Evolutionary conservation across 2,797 vertebrate species (phyloP).

Genomic region (Myotis daubentonii): DNA sequence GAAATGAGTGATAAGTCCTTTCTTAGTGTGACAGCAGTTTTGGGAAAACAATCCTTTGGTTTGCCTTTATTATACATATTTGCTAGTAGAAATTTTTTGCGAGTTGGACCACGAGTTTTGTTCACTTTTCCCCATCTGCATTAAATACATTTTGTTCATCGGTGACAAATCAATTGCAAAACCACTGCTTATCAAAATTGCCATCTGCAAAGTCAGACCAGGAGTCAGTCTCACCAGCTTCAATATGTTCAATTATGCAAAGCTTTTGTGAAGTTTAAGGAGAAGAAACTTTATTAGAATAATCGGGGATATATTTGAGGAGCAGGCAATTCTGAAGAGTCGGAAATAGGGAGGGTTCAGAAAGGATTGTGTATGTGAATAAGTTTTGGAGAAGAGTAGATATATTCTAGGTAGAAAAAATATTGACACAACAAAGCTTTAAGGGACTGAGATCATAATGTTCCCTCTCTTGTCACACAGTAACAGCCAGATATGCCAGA

Average conservation of each 20-base stretch:
- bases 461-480: background rate
- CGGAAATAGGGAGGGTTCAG: background rate
- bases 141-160: background rate
- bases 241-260: background rate
- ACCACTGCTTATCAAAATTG: slow-evolving; percentile 9
- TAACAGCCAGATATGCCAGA: background rate
- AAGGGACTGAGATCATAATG: background rate
- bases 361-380: background rate
- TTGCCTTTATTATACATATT: background rate
- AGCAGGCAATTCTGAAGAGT: background rate
- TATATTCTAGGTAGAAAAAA: background rate
- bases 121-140: background rate
- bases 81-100: background rate
- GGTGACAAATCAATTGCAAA: background rate
- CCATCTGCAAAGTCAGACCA: background rate
- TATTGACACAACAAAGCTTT: background rate
- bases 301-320: background rate
- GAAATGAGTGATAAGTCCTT: background rate
- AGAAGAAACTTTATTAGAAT: background rate
- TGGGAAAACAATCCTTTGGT: background rate
- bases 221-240: background rate
- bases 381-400: background rate
- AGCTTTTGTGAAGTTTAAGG: background rate
- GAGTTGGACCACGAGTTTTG: background rate
- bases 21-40: background rate